phyloP scores from a whole-genome alignment of 2,888 invertebrate genomes.

The Sphaerophoria taeniata region DNA sequence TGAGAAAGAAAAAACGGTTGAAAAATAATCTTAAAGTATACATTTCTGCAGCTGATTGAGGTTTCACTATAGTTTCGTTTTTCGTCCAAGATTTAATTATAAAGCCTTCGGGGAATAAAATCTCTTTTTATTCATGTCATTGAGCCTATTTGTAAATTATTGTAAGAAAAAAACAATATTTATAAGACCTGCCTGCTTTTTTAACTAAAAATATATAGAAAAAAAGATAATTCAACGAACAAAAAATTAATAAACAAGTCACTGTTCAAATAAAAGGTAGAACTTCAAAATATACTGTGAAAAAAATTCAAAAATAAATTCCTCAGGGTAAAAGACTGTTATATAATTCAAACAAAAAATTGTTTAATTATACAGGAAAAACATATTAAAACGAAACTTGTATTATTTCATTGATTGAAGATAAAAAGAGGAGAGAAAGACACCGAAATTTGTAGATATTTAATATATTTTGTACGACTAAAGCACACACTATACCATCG shows the following conservation, averaged over 20 bases:
- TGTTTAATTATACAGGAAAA: constrained; percentile 20
- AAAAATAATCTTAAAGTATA: too few species aligned
- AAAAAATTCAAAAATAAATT: constrained; percentile 57
- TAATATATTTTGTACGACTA: constrained; percentile 58
- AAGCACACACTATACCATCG: constrained; percentile 68
- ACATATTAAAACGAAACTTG: constrained; percentile 14
- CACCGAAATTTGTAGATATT: constrained; percentile 38
- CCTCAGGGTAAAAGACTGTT: constrained; percentile 40
- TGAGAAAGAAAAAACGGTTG: too few species aligned
- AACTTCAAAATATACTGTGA: constrained; percentile 4
- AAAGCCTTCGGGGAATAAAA: too few species aligned
- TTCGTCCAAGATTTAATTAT: too few species aligned
- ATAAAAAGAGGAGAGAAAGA: constrained; percentile 47
- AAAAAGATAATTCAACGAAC: not conserved
- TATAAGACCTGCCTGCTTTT: too few species aligned
- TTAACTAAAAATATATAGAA: too few species aligned
- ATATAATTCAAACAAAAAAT: constrained; percentile 14
- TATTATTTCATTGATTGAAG: constrained; percentile 7
- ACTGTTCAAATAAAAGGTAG: constrained; percentile 33
- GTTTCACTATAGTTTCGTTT: too few species aligned
- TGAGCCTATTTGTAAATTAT: too few species aligned
- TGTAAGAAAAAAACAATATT: too few species aligned
- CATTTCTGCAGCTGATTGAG: too few species aligned
- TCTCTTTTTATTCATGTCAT: too few species aligned
- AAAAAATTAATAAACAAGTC: constrained; percentile 70